Conservation (phyloP, 2,797 vertebrate genomes). For the Enteromius paludinosus region DNA sequence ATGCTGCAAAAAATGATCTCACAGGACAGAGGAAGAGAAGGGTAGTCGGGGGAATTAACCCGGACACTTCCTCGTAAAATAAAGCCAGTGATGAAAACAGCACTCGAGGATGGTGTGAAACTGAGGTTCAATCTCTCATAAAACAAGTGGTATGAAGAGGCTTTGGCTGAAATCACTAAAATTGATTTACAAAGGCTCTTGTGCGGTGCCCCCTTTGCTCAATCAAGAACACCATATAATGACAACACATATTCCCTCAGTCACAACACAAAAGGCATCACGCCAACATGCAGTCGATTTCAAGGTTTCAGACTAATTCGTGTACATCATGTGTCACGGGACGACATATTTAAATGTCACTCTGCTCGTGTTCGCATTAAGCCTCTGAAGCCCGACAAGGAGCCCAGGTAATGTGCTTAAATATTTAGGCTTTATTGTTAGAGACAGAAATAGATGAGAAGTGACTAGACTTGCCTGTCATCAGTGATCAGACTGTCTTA, state of each 20-base stretch:
- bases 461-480: slow-evolving; percentile 52
- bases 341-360: slow-evolving; percentile 51
- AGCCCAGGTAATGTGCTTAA: slow-evolving; percentile 61
- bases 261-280: slow-evolving; percentile 10
- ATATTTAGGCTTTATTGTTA: slow-evolving; percentile 52
- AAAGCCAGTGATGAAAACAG: slow-evolving; percentile 57
- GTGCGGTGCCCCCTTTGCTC: not conserved
- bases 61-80: slow-evolving; percentile 63
- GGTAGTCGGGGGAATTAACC: slow-evolving; percentile 71
- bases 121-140: slow-evolving; percentile 35
- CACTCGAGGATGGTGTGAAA: slow-evolving; percentile 41
- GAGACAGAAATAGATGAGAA: slow-evolving; percentile 52
- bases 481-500: slow-evolving; percentile 56
- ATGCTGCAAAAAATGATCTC: slow-evolving; percentile 69
- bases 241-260: slow-evolving; percentile 10
- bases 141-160: slow-evolving; percentile 40
- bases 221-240: slow-evolving; percentile 32
- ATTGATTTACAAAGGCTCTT: slow-evolving; percentile 39
- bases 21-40: slow-evolving; percentile 66
- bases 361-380: slow-evolving; percentile 35
- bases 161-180: slow-evolving; percentile 39
- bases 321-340: slow-evolving; percentile 27
- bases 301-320: slow-evolving; percentile 33
- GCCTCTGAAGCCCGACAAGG: slow-evolving; percentile 26
- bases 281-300: slow-evolving; percentile 6